phyloP scores from a whole-genome alignment of 2,797 vertebrate species.

The Fistularia commersonii region DNA sequence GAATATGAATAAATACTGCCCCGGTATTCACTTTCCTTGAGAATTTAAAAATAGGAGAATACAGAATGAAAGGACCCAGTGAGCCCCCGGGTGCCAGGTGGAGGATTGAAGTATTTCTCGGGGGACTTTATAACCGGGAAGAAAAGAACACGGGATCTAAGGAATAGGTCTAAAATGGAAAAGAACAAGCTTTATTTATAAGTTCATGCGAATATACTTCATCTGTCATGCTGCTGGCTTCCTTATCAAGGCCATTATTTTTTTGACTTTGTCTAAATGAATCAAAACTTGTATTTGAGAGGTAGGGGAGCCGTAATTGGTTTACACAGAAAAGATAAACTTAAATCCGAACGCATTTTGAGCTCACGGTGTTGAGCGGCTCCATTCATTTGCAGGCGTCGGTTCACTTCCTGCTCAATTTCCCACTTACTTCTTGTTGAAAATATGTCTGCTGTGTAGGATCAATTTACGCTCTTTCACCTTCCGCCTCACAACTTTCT shows the following conservation, averaged over 20 bases:
- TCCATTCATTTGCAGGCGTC: too few relatives aligned
- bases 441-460: too few relatives aligned
- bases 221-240: background rate
- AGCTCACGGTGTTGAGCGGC: too few relatives aligned
- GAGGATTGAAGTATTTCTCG: constrained; percentile 22
- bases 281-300: background rate
- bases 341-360: too few relatives aligned
- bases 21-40: constrained; percentile 3
- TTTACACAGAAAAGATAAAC: too few relatives aligned
- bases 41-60: constrained; percentile 19
- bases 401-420: too few relatives aligned
- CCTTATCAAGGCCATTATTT: too few relatives aligned
- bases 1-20: constrained; percentile 12
- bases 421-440: too few relatives aligned
- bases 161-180: constrained; percentile 3
- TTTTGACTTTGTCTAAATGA: background rate
- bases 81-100: constrained; percentile 9
- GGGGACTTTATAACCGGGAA: constrained; percentile 15
- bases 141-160: constrained; percentile 3
- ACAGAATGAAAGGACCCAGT: constrained; percentile 4
- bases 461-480: too few relatives aligned
- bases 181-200: constrained; percentile 6
- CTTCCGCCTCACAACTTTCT: too few relatives aligned
- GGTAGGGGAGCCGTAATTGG: background rate
- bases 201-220: background rate